phyloP scores from a whole-genome alignment of 1,140 invertebrate genomes.

The Ylistrum balloti region DNA sequence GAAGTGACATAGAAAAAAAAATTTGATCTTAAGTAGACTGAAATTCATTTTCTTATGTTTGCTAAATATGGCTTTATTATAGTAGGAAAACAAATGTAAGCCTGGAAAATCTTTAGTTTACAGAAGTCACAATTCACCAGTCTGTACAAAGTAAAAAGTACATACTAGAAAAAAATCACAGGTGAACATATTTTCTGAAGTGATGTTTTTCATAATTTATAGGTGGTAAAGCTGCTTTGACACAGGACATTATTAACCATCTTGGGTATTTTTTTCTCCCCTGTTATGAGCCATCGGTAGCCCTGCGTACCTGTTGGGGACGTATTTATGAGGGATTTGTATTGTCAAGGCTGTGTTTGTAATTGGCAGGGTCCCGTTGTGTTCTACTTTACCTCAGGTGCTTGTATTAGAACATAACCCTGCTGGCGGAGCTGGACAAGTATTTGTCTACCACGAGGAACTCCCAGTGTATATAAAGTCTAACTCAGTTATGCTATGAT shows the following conservation, averaged over 20 bases:
- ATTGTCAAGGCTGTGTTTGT: not conserved
- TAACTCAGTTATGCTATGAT: not conserved
- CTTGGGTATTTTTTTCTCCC: not conserved
- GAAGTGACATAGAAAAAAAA: not conserved
- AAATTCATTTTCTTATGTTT: not conserved
- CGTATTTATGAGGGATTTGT: slow-evolving; percentile 3
- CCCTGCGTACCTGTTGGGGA: not conserved
- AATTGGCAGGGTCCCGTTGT: slow-evolving; percentile 6
- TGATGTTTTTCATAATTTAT: slow-evolving; percentile 37
- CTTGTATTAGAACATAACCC: not conserved
- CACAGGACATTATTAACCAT: slow-evolving; percentile 13
- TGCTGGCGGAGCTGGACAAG: not conserved
- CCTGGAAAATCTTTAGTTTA: not conserved
- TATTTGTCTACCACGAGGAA: not conserved
- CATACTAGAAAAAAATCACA: not conserved
- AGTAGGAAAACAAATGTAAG: not conserved
- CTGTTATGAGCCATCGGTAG: not conserved
- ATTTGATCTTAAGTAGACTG: not conserved
- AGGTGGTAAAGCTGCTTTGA: not conserved
- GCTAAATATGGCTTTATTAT: too few species aligned
- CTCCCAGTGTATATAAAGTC: not conserved
- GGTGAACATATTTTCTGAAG: not conserved
- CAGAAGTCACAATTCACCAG: not conserved
- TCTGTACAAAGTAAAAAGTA: not conserved
- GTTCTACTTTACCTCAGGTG: slow-evolving; percentile 5